Conservation (phyloP, 2,113 vertebrate genomes). For the Argyrosomus japonicus region DNA sequence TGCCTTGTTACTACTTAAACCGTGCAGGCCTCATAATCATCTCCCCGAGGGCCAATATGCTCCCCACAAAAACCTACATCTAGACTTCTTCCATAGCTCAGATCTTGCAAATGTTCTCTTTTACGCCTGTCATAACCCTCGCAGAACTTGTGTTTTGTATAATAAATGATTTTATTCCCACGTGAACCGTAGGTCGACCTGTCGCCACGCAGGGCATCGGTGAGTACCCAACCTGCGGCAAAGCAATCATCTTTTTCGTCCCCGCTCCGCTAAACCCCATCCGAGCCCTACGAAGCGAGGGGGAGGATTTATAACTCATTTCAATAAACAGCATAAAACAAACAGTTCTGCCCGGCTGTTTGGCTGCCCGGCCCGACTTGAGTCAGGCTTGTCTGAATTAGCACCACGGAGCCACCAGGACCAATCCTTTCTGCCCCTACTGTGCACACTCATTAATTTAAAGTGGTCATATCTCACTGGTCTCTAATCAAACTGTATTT, state of each 20-base stretch:
- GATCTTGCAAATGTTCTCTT: conserved; percentile 20
- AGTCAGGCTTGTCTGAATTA: conserved; percentile 73
- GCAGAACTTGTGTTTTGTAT: conserved; percentile 28
- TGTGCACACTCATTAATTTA: conserved; percentile 78
- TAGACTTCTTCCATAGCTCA: conserved; percentile 13
- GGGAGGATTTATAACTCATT: conserved; percentile 73
- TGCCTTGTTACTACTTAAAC: conserved; percentile 78
- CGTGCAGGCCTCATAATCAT: conserved; percentile 72
- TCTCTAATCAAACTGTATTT: conserved; percentile 78
- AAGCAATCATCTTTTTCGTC: conserved; percentile 67
- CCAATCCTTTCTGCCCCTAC: conserved; percentile 54
- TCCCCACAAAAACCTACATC: conserved; percentile 41
- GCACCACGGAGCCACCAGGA: conserved; percentile 63
- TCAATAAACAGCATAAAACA: conserved; percentile 78
- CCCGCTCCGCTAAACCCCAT: conserved; percentile 53
- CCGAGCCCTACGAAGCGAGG: conserved; percentile 45
- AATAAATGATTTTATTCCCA: conserved; percentile 48
- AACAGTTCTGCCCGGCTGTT: conserved; percentile 66
- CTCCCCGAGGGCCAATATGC: conserved; percentile 64
- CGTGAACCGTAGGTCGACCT: conserved; percentile 51
- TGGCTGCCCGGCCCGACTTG: conserved; percentile 43
- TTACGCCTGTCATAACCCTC: conserved; percentile 2
- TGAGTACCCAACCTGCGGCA: conserved; percentile 48
- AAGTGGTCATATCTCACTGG: conserved; percentile 79
- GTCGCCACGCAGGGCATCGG: conserved; percentile 29